Conservation (phyloP, 2,888 invertebrate species). For the Sphinx pinastri region DNA sequence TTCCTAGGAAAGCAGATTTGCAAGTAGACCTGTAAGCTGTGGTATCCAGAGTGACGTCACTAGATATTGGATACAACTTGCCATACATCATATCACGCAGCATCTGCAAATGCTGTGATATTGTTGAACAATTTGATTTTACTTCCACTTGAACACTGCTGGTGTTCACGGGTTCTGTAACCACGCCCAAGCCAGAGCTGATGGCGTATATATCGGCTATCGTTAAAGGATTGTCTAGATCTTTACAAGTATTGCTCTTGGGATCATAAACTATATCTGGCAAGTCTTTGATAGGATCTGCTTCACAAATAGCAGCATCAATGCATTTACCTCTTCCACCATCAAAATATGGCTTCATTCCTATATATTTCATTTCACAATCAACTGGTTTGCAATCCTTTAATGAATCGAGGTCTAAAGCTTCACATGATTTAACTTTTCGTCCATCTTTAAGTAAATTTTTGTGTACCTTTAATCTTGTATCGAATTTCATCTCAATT, state of each 20-base stretch:
- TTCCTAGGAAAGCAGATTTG: conserved; percentile 52
- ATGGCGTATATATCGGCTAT: conserved; percentile 63
- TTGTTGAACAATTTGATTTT: conserved; percentile 63
- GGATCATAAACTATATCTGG: conserved; percentile 63
- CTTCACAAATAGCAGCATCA: conserved; percentile 51
- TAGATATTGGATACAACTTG: conserved; percentile 49
- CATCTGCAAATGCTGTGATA: conserved; percentile 66
- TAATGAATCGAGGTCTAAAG: conserved; percentile 60
- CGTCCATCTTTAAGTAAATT: conserved; percentile 34
- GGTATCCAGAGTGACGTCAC: conserved; percentile 43
- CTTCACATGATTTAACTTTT: conserved; percentile 48
- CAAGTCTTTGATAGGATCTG: conserved; percentile 47
- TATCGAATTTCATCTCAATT: conserved; percentile 60
- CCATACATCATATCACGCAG: conserved; percentile 61
- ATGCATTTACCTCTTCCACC: conserved; percentile 48
- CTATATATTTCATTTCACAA: conserved; percentile 67
- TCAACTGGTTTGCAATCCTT: conserved; percentile 58
- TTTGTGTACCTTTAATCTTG: conserved; percentile 47
- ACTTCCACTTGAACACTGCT: conserved; percentile 44
- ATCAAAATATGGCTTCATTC: conserved; percentile 56
- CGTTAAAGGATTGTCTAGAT: conserved; percentile 56
- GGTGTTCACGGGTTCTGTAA: conserved; percentile 39
- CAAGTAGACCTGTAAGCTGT: conserved; percentile 45
- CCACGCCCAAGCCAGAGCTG: conserved; percentile 56
- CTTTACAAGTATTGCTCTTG: conserved; percentile 59